These are phyloP conservation scores for Chaetodon auriga DNA, from an alignment of 2,113 vertebrate genomes.

Conservation along the genomic window DNA sequence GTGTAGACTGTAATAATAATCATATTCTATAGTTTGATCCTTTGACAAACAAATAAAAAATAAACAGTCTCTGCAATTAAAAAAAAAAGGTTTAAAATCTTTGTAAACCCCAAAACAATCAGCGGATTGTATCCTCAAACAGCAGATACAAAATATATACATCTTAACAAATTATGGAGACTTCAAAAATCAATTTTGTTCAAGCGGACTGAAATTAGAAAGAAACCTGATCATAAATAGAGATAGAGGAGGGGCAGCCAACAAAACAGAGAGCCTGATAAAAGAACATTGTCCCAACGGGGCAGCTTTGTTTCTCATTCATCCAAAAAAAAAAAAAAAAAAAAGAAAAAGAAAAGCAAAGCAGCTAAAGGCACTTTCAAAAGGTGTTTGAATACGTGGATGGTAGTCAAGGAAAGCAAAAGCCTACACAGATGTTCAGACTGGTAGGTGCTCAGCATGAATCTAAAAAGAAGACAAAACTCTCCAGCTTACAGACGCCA, in stretches of 20 bases:
- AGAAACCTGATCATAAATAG: conserved; percentile 63
- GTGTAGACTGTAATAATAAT: conserved; percentile 14
- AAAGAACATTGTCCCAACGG: conserved; percentile 36
- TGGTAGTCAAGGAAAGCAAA: conserved; percentile 35
- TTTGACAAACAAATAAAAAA: conserved; percentile 30
- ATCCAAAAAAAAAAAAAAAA: conserved; percentile 21
- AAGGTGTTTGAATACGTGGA: conserved; percentile 47
- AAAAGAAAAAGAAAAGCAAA: conserved; percentile 1
- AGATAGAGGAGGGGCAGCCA: conserved; percentile 40
- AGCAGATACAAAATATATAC: conserved; percentile 67
- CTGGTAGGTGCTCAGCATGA: conserved; percentile 46
- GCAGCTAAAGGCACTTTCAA: conserved; percentile 71
- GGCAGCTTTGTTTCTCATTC: conserved; percentile 38
- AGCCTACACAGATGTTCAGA: conserved; percentile 40
- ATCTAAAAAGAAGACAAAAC: background rate
- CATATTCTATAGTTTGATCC: conserved; percentile 26
- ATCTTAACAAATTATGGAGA: conserved; percentile 51
- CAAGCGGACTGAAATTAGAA: conserved; percentile 38
- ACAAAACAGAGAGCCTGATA: conserved; percentile 41
- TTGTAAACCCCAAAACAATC: conserved; percentile 37
- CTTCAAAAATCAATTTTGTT: conserved; percentile 38
- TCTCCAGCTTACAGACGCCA: conserved; percentile 8
- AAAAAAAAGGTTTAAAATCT: conserved; percentile 43
- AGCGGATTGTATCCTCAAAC: conserved; percentile 32
- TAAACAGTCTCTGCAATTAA: conserved; percentile 25